Conservation (phyloP, 2,888 invertebrate genomes). For the Andrena hattorfiana region DNA sequence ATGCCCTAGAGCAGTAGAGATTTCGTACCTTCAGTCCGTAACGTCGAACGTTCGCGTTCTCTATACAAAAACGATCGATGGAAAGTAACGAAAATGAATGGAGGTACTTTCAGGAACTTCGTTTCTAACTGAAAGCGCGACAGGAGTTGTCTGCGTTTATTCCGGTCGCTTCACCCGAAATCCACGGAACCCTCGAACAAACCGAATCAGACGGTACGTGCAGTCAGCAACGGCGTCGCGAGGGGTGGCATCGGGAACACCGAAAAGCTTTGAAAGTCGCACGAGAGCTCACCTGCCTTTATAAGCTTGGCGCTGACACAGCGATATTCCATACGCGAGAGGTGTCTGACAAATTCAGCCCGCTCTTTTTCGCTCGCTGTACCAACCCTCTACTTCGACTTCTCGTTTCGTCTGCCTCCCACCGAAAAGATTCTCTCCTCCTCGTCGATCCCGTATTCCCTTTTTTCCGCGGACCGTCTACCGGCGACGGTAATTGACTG, state of each 20-base stretch:
- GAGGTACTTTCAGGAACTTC: neutral
- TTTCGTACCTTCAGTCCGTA: too few relatives aligned
- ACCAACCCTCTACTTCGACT: neutral
- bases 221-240: conserved; percentile 40
- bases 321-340: conserved; percentile 61
- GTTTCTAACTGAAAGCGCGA: neutral
- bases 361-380: conserved; percentile 22
- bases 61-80: neutral
- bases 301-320: conserved; percentile 61
- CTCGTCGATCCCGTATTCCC: conserved; percentile 5
- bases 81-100: neutral
- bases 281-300: conserved; percentile 34
- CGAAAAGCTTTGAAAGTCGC: conserved; percentile 43
- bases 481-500: conserved; percentile 64
- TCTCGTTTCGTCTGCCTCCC: too few relatives aligned
- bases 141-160: conserved; percentile 51
- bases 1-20: too few relatives aligned
- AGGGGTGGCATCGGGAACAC: neutral
- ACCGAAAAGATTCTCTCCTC: neutral
- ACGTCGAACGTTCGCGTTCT: too few relatives aligned
- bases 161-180: conserved; percentile 55
- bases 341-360: conserved; percentile 44
- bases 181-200: conserved; percentile 32
- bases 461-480: neutral
- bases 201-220: conserved; percentile 65